Percentiles rank a stretch among this genome's conserved stretches.
phyloP scores from a whole-genome alignment of 30 jellyfish, hydroid and myxozoan species.

The Chrysaora quinquecirrha region DNA sequence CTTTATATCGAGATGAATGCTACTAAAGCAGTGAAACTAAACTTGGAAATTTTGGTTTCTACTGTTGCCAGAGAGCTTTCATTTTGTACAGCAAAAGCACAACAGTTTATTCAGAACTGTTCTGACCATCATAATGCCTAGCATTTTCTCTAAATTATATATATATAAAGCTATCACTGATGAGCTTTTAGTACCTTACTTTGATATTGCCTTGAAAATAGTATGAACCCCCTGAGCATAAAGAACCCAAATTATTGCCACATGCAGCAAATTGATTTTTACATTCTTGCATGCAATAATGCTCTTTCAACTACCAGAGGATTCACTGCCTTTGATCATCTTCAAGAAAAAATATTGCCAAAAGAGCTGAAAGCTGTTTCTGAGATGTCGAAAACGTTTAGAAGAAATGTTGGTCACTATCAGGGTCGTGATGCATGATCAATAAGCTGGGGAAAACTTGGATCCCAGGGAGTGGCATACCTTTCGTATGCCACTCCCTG shows the following conservation, averaged over 20 bases:
- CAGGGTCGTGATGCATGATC: no score
- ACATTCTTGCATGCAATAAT: constrained; percentile 2
- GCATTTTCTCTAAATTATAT: constrained; percentile 2
- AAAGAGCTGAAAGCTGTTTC: background rate
- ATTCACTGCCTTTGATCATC: background rate
- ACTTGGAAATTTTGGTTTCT: constrained; percentile 23
- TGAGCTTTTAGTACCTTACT: constrained; percentile 20
- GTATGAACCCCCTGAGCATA: background rate
- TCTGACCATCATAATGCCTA: constrained; percentile 44
- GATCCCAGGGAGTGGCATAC: no score
- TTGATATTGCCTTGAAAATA: background rate
- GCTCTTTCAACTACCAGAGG: background rate
- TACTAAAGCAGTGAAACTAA: constrained; percentile 17
- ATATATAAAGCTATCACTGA: constrained; percentile 20
- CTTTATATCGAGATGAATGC: constrained; percentile 44
- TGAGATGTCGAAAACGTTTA: background rate
- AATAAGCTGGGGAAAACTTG: no score
- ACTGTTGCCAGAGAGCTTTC: background rate
- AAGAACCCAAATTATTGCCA: background rate
- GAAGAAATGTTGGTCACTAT: no score
- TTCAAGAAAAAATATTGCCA: background rate
- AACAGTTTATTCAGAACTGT: constrained; percentile 16
- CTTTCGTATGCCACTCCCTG: no score
- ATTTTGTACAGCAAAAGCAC: constrained; percentile 22
- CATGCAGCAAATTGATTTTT: constrained; percentile 1